Evolutionary conservation across 2,888 invertebrate species (phyloP).

Genomic region (Gisinianus flammeolus): DNA sequence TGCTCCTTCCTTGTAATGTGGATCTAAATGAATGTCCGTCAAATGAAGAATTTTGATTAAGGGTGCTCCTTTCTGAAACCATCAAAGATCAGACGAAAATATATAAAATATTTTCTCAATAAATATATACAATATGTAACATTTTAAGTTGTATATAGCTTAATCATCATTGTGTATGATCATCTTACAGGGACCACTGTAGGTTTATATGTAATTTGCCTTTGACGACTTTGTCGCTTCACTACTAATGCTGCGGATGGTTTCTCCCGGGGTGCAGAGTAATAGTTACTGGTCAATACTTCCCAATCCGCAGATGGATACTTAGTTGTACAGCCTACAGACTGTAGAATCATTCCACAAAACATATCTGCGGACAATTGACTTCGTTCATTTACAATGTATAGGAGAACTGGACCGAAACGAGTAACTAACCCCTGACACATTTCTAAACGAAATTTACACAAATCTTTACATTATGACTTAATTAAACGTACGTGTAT

Average conservation of each 20-base stretch:
- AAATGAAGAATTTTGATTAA: constrained; percentile 53
- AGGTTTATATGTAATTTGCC: background rate
- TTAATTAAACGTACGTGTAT: background rate
- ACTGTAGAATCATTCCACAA: constrained; percentile 55
- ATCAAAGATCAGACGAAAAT: background rate
- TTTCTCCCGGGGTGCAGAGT: background rate
- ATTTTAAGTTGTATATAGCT: too few relatives aligned
- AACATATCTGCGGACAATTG: constrained; percentile 54
- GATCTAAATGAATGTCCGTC: constrained; percentile 56
- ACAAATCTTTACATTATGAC: background rate
- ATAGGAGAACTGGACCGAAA: constrained; percentile 56
- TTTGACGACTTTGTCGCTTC: background rate
- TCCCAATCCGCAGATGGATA: constrained; percentile 52
- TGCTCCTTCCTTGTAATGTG: constrained; percentile 48
- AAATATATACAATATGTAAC: too few relatives aligned
- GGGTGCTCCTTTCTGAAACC: constrained; percentile 37
- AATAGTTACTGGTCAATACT: background rate
- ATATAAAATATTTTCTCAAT: background rate
- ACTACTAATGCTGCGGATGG: background rate
- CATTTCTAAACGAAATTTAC: constrained; percentile 29
- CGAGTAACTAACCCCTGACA: constrained; percentile 54
- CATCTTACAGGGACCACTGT: background rate
- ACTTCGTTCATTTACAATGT: constrained; percentile 49
- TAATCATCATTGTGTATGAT: background rate
- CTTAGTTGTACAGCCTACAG: constrained; percentile 52